Percentiles rank a stretch among this genome's conserved stretches.
phyloP scores from a whole-genome alignment of 1,140 invertebrate species.

The Cataglyphis hispanica region DNA sequence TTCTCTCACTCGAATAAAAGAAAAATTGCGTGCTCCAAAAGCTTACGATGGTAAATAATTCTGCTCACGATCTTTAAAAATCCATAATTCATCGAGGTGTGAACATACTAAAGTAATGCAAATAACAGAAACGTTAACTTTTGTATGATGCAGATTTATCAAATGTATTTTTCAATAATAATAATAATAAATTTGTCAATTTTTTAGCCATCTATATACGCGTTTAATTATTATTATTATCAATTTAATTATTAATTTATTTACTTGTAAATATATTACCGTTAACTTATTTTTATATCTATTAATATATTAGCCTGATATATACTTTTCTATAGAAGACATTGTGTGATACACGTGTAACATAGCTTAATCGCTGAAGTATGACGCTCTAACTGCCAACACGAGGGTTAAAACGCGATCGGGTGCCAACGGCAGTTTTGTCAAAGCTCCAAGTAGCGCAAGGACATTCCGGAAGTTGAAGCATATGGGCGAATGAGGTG shows the following conservation, averaged over 20 bases:
- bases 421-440: constrained; percentile 52
- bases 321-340: not conserved
- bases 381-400: not conserved
- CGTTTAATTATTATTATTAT: not conserved
- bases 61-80: constrained; percentile 13
- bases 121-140: not conserved
- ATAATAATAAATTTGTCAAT: not conserved
- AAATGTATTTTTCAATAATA: not conserved
- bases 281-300: constrained; percentile 4
- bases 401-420: constrained; percentile 35
- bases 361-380: constrained; percentile 27
- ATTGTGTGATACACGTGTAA: not conserved
- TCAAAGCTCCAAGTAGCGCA: constrained; percentile 57
- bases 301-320: not conserved
- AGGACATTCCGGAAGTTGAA: constrained; percentile 56
- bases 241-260: not conserved
- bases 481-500: constrained; percentile 22
- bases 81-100: constrained; percentile 36
- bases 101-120: constrained; percentile 16
- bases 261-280: not conserved
- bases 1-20: constrained; percentile 30
- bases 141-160: not conserved
- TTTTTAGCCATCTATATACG: no score
- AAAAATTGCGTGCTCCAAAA: constrained; percentile 9
- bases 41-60: constrained; percentile 26